Conservation (phyloP, 2,888 invertebrate species). For the Brassicogethes aeneus region DNA sequence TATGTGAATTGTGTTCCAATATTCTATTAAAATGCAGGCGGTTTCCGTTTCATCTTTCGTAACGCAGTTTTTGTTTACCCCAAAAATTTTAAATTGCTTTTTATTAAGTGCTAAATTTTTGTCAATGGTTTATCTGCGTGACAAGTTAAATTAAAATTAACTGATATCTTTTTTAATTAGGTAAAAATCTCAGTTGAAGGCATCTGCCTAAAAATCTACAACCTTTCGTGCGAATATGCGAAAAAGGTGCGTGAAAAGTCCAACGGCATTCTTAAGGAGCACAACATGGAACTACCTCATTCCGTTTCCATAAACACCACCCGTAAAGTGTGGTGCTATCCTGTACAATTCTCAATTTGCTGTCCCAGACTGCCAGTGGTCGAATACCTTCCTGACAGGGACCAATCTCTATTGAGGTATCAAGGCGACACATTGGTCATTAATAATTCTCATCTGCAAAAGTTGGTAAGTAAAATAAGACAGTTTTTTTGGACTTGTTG, state of each 20-base stretch:
- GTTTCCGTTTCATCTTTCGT: too few relatives aligned
- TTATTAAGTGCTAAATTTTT: background rate
- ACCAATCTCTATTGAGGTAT: conserved; percentile 77
- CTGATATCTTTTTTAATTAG: conserved; percentile 22
- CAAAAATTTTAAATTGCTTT: too few relatives aligned
- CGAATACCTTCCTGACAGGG: conserved; percentile 79
- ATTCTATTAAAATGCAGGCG: too few relatives aligned
- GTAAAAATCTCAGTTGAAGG: conserved; percentile 89
- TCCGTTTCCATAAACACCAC: conserved; percentile 58
- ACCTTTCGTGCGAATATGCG: conserved; percentile 84
- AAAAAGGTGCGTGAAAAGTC: conserved; percentile 86
- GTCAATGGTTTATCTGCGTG: too few relatives aligned
- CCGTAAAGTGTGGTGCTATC: conserved; percentile 92
- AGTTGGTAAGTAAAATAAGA: conserved; percentile 61
- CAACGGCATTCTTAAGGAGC: conserved; percentile 74
- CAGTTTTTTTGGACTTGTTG: too few relatives aligned
- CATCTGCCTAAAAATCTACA: conserved; percentile 89
- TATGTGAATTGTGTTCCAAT: too few relatives aligned
- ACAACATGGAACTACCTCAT: conserved; percentile 58
- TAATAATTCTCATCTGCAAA: conserved; percentile 82
- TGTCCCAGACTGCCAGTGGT: conserved; percentile 78
- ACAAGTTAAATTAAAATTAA: too few relatives aligned
- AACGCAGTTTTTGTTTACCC: too few relatives aligned
- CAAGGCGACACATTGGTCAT: conserved; percentile 80
- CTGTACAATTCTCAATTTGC: conserved; percentile 81